phyloP scores from a whole-genome alignment of 2,888 invertebrate species.

The Conus canariensis region DNA sequence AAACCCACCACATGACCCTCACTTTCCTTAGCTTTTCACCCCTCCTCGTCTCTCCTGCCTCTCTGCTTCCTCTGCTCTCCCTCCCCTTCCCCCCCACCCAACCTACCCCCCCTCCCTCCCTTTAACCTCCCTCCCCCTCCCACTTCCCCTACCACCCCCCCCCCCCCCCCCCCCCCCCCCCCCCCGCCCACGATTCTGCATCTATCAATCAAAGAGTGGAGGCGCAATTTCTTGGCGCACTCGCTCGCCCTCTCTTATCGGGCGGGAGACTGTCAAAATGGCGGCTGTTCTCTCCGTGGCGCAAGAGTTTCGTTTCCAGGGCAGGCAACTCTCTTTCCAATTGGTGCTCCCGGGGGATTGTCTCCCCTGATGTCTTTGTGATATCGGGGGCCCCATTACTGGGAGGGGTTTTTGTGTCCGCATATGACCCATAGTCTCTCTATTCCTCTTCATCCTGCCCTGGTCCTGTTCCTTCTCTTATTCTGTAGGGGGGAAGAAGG shows the following conservation, averaged over 20 bases:
- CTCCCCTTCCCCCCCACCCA: no score
- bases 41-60: neutral
- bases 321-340: slow-evolving; percentile 23
- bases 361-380: slow-evolving; percentile 33
- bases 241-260: slow-evolving; percentile 30
- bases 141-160: neutral
- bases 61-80: neutral
- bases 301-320: slow-evolving; percentile 39
- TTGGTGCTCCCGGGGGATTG: slow-evolving; percentile 29
- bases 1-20: no score
- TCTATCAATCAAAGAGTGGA: slow-evolving; percentile 24
- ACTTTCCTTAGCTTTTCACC: neutral
- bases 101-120: no score
- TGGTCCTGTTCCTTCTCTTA: neutral
- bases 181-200: neutral
- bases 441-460: neutral
- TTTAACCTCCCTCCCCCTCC: neutral
- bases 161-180: neutral
- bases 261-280: slow-evolving; percentile 38
- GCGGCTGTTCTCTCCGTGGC: slow-evolving; percentile 33
- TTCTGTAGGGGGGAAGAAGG: neutral
- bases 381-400: slow-evolving; percentile 22
- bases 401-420: slow-evolving; percentile 21
- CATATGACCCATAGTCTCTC: neutral
- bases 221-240: slow-evolving; percentile 37